Conservation (phyloP, 1,140 invertebrate genomes). For the Tetragnatha versicolor region DNA sequence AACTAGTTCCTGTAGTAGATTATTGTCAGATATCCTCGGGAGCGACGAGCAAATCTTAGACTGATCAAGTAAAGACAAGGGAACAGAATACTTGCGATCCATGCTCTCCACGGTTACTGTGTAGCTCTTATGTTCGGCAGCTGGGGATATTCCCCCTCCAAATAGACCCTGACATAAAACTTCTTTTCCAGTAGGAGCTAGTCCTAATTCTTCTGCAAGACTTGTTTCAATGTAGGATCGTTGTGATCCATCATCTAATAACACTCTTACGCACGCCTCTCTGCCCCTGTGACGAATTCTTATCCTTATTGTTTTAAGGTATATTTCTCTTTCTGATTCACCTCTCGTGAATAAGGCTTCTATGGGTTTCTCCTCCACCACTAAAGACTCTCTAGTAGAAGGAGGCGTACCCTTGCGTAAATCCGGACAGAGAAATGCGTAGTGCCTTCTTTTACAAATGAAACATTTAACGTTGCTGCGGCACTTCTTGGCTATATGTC, state of each 20-base stretch:
- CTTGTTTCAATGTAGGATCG: slow-evolving; percentile 12
- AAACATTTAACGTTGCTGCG: neutral
- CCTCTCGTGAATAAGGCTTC: neutral
- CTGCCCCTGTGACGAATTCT: slow-evolving; percentile 3
- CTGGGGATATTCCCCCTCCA: slow-evolving; percentile 11
- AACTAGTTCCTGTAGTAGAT: neutral
- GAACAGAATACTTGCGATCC: slow-evolving; percentile 12
- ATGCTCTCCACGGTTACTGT: neutral
- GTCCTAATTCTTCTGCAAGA: slow-evolving; percentile 15
- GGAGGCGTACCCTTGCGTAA: neutral
- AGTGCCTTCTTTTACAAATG: neutral
- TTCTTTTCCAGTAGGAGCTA: slow-evolving; percentile 11
- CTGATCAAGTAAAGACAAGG: slow-evolving; percentile 17
- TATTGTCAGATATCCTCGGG: neutral
- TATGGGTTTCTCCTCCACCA: neutral
- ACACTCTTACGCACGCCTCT: slow-evolving; percentile 3
- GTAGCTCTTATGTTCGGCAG: slow-evolving; percentile 20
- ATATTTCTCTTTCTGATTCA: slow-evolving; percentile 10
- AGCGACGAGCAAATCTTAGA: slow-evolving; percentile 20
- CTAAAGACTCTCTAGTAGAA: neutral
- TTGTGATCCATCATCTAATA: slow-evolving; percentile 32
- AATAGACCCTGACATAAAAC: slow-evolving; percentile 35
- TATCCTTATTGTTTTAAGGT: slow-evolving; percentile 13
- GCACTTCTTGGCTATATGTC: slow-evolving; percentile 5
- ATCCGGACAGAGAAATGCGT: slow-evolving; percentile 2